A percentile compares a stretch with the other conserved stretches of the same genome.
Conservation (phyloP, 2,113 vertebrate genomes). For the Penelope pileata region DNA sequence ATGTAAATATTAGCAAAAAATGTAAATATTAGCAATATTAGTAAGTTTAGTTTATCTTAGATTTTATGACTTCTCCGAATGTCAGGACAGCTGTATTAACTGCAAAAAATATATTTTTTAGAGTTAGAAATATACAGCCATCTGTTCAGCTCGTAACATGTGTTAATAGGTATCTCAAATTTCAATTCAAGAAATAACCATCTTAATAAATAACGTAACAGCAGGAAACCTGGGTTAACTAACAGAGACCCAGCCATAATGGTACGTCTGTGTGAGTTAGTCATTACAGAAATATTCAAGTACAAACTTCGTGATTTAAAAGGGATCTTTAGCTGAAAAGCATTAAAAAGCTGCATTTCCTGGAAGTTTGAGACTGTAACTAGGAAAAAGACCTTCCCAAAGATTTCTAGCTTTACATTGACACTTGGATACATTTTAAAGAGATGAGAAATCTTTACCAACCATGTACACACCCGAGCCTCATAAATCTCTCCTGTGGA, state of each 20-base stretch:
- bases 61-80: slow-evolving; percentile 19
- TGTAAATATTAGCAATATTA: not conserved
- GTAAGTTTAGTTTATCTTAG: not conserved
- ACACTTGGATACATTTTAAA: not conserved
- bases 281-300: slow-evolving; percentile 21
- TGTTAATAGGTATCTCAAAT: slow-evolving; percentile 58
- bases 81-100: slow-evolving; percentile 20
- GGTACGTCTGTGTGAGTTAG: slow-evolving; percentile 3
- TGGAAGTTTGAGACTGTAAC: not conserved
- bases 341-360: not conserved
- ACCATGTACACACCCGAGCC: not conserved
- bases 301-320: not conserved
- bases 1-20: not conserved
- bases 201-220: slow-evolving; percentile 29
- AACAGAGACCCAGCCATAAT: not conserved
- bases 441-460: not conserved
- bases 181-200: slow-evolving; percentile 42
- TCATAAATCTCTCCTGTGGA: not conserved
- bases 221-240: not conserved
- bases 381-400: not conserved
- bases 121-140: slow-evolving; percentile 18
- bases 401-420: not conserved
- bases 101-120: not conserved
- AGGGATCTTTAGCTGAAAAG: not conserved
- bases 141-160: slow-evolving; percentile 41